phyloP scores from a whole-genome alignment of 2,113 vertebrate species.

The Empidonax traillii region DNA sequence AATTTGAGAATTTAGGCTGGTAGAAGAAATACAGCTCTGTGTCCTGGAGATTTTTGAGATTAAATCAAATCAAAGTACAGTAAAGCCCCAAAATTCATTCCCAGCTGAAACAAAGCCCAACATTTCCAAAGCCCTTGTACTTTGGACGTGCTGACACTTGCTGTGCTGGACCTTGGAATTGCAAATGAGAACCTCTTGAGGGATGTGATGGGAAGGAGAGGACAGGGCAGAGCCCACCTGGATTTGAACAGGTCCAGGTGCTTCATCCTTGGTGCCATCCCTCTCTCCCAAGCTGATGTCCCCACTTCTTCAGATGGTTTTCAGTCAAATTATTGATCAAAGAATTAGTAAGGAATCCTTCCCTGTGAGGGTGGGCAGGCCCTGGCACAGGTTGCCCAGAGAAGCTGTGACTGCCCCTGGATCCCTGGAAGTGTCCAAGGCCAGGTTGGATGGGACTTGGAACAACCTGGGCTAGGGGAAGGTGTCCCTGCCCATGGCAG shows the following conservation, averaged over 20 bases:
- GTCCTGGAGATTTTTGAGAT: neutral
- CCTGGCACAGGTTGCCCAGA: neutral
- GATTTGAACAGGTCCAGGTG: too few relatives aligned
- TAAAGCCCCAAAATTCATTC: neutral
- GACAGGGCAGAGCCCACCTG: neutral
- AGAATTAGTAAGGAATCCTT: neutral
- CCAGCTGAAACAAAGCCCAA: neutral
- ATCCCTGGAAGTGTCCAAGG: neutral
- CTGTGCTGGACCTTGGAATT: fast-evolving
- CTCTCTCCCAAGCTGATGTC: neutral
- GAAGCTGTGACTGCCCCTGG: neutral
- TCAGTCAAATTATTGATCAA: neutral
- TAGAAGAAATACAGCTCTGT: neutral
- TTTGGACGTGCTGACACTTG: neutral
- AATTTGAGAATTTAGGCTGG: neutral
- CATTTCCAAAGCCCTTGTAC: fast-evolving
- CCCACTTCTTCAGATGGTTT: neutral
- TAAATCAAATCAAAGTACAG: neutral
- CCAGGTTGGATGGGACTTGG: fast-evolving
- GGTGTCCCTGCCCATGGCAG: neutral
- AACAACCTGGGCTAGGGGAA: fast-evolving
- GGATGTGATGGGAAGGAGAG: neutral
- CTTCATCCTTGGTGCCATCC: fast-evolving
- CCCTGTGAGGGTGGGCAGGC: fast-evolving
- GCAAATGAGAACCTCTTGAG: neutral